phyloP scores from a whole-genome alignment of 1,140 invertebrate genomes.

The Nylanderia fulva region DNA sequence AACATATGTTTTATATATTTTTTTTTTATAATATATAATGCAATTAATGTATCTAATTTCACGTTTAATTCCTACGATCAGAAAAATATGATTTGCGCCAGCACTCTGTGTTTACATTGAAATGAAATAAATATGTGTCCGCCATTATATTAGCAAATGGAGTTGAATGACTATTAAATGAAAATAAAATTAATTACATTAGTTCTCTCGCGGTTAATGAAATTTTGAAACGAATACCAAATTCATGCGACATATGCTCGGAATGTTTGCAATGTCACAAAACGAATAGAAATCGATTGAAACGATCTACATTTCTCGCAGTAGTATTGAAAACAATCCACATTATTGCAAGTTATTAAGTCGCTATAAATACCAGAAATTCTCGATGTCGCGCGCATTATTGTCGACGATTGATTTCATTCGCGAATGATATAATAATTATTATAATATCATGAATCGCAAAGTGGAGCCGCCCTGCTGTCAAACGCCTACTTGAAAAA shows the following conservation, averaged over 20 bases:
- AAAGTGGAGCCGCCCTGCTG: constrained; percentile 4
- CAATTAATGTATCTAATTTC: not conserved
- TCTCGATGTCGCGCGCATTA: constrained; percentile 11
- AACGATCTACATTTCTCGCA: constrained; percentile 17
- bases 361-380: constrained; percentile 24
- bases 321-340: constrained; percentile 47
- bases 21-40: not conserved
- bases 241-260: not conserved
- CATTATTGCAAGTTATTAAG: constrained; percentile 48
- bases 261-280: constrained; percentile 48
- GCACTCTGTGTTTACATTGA: not conserved
- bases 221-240: constrained; percentile 16
- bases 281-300: constrained; percentile 26
- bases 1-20: not conserved
- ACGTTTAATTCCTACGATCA: not conserved
- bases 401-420: constrained; percentile 3
- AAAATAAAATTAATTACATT: constrained; percentile 37
- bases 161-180: constrained; percentile 1
- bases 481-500: constrained; percentile 7
- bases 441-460: constrained; percentile 25
- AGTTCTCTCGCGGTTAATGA: constrained; percentile 9
- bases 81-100: not conserved
- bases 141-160: constrained; percentile 2
- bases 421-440: constrained; percentile 40
- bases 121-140: not conserved